Evolutionary conservation across 2,797 vertebrate species (phyloP).

Genomic region (Halcyon chelicuti): DNA sequence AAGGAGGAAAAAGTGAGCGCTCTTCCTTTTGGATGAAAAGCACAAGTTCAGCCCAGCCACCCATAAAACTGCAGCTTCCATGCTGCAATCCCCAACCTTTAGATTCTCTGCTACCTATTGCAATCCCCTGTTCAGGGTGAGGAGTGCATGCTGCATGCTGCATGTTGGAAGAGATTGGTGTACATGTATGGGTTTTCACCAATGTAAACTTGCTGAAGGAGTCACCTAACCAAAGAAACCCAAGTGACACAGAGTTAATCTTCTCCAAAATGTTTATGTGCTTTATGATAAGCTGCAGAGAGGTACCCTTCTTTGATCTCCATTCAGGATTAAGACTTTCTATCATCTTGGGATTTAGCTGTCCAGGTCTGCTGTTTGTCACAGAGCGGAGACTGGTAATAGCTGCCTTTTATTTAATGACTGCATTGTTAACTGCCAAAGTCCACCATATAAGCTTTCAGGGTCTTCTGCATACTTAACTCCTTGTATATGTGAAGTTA

Average conservation of each 20-base stretch:
- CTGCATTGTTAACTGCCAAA: neutral
- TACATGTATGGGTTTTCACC: neutral
- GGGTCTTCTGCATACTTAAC: neutral
- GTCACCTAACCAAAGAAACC: neutral
- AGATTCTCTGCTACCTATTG: neutral
- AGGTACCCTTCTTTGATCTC: neutral
- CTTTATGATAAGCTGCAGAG: neutral
- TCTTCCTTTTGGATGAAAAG: neutral
- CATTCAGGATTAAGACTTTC: neutral
- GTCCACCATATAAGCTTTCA: neutral
- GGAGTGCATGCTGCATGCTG: neutral
- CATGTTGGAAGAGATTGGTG: neutral
- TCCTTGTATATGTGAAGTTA: neutral
- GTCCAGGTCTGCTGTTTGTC: neutral
- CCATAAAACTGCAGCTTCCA: neutral
- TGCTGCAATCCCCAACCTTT: neutral
- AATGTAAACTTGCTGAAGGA: neutral
- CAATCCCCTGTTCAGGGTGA: neutral
- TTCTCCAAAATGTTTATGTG: neutral
- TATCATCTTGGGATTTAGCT: neutral
- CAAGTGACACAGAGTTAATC: neutral
- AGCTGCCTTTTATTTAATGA: neutral
- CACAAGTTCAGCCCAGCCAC: neutral
- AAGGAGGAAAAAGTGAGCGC: neutral
- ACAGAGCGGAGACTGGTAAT: neutral